These are phyloP conservation scores for Bugula neritina DNA, from an alignment of 2,888 invertebrate genomes.

Conservation along the genomic window DNA sequence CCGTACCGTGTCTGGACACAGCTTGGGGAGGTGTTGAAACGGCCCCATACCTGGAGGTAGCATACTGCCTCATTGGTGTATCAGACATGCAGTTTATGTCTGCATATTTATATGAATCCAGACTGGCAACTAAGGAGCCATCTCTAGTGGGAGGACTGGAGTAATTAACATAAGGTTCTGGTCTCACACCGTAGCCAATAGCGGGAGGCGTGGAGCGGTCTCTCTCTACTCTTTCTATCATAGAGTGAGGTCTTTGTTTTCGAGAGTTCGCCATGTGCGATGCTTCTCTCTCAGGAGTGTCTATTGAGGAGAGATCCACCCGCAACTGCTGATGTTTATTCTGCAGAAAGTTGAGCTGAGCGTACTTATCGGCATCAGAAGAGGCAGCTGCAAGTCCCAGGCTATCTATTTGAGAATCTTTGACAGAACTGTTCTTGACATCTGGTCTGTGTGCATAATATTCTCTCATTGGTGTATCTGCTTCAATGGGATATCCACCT, in stretches of 20 bases:
- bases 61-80: neutral
- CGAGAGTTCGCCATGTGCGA: neutral
- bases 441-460: neutral
- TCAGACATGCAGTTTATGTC: neutral
- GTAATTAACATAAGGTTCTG: neutral
- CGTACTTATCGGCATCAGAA: neutral
- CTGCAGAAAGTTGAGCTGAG: neutral
- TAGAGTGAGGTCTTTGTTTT: constrained; percentile 1
- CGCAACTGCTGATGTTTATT: neutral
- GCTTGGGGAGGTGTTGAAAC: neutral
- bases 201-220: neutral
- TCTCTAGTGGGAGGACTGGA: constrained; percentile 7
- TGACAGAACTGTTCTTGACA: neutral
- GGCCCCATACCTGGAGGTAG: constrained; percentile 5
- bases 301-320: neutral
- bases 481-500: neutral
- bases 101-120: neutral
- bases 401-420: neutral
- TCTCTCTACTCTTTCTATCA: neutral
- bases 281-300: neutral
- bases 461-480: constrained; percentile 13
- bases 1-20: neutral
- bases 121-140: neutral
- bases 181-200: neutral
- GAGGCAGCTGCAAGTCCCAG: neutral